These are phyloP conservation scores for Saguinus imperator DNA, from an alignment of 2,113 vertebrate genomes.

Conservation along the genomic window DNA sequence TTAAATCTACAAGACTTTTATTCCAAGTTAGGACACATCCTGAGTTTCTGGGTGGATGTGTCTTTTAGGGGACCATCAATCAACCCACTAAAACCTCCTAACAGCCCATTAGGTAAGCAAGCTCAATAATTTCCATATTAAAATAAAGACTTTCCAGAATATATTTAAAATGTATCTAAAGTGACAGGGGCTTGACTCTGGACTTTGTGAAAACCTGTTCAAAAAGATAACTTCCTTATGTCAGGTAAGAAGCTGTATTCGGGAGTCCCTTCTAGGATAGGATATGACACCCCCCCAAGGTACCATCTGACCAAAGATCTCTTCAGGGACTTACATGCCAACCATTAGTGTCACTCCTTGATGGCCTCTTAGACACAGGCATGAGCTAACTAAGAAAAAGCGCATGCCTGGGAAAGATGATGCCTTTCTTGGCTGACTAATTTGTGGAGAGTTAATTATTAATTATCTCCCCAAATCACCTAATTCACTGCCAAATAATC, in stretches of 20 bases:
- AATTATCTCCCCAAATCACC: background rate
- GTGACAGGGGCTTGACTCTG: background rate
- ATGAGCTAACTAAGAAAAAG: background rate
- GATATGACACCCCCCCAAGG: background rate
- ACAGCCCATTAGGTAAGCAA: background rate
- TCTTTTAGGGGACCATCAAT: background rate
- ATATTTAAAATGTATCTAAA: slow-evolving; percentile 23
- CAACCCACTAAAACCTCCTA: background rate
- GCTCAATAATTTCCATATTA: background rate
- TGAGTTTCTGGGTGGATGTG: background rate
- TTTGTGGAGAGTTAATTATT: background rate
- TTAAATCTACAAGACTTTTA: background rate
- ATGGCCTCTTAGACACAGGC: background rate
- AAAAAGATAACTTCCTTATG: slow-evolving; percentile 5
- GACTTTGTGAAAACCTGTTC: slow-evolving; percentile 2
- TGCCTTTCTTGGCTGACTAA: background rate
- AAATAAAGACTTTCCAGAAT: slow-evolving; percentile 8
- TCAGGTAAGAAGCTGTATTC: background rate
- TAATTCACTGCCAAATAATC: slow-evolving; percentile 35
- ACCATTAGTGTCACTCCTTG: background rate
- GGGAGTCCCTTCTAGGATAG: background rate
- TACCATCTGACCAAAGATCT: background rate
- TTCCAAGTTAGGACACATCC: background rate
- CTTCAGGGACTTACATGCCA: background rate
- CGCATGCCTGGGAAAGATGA: background rate